These are phyloP conservation scores for Lasioglossum figueresi DNA, from an alignment of 2,888 invertebrate genomes.

Conservation along the genomic window DNA sequence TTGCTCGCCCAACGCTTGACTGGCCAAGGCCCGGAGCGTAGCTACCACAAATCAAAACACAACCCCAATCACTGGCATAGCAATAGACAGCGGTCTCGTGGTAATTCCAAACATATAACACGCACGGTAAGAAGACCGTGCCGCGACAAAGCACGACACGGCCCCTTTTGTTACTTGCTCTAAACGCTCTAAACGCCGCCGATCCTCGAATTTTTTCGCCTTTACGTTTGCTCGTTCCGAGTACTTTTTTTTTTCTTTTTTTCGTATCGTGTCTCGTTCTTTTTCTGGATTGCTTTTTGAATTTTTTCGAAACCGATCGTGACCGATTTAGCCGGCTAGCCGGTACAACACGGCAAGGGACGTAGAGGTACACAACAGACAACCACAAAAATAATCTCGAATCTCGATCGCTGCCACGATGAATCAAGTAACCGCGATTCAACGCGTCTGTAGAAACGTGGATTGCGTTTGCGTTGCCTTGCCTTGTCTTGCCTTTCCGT, in stretches of 20 bases:
- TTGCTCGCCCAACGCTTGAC: conserved; percentile 78
- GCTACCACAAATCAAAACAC: conserved; percentile 82
- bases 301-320: conserved; percentile 51
- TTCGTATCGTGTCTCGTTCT: neutral
- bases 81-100: conserved; percentile 39
- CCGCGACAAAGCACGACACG: neutral
- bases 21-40: conserved; percentile 83
- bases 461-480: neutral
- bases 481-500: neutral
- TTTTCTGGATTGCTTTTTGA: neutral
- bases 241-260: neutral
- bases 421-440: neutral
- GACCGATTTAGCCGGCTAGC: conserved; percentile 80
- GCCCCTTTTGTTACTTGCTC: neutral
- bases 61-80: conserved; percentile 84
- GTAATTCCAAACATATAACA: conserved; percentile 42
- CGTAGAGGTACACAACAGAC: conserved; percentile 57
- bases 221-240: neutral
- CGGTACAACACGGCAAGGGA: conserved; percentile 82
- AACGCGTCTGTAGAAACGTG: neutral
- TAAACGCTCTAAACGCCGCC: conserved; percentile 1
- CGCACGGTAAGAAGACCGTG: neutral
- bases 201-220: neutral
- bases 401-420: conserved; percentile 1
- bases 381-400: conserved; percentile 69